Base-by-base conservation (phyloP, 2,797 vertebrate species). In the Rousettus madagascariensis region DNA sequence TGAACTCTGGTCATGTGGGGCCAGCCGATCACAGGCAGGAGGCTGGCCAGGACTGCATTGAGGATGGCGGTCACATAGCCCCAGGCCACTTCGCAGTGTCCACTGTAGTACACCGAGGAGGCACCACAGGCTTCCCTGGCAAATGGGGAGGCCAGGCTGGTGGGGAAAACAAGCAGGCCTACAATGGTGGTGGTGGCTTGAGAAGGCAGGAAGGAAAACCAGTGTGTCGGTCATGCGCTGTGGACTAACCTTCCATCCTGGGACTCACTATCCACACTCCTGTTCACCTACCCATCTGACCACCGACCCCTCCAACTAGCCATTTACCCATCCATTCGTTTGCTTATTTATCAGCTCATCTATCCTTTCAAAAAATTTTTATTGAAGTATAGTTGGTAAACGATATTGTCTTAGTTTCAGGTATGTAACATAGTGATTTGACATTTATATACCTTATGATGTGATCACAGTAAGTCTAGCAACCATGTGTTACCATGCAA, bases 81-180 rank as follows among this genome's bases (percentile, higher is more conserved):
- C 96, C 97, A 98, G 71, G 96, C 95, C 72, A 96, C 87, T 12
- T 6, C 79, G 74, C 96, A 97, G 20, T 77, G 68, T 13, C 97
- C 96, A 1, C 88, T 15, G 0, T 5, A 46, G 95, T 97, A 95
- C 5, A 20, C 3, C 2, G 94, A 88, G 36, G 96, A 95, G 43
- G 82, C n/a, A 13, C 88, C 17, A 0, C 97, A 97, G 77, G 69
- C 94, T 72, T 91, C 78, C 65, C 66, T 94, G 92, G 92, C 72
- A 0, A 97, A 95, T 0, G 93, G 53, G 24, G 96, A 98, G n/a
- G 71, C 94, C 90, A 97, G 94, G 65, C 95, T 84, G 30, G 91
- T 1, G 0, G 97, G 97, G 59, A 97, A 97, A 24, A 97, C 30
- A 74, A 97, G 71, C 36, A 97, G 86, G 24, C 97, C 98, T 65